Evolutionary conservation across 2,888 invertebrate genomes (phyloP).

Genomic region (Xestoiulus laeticollis): DNA sequence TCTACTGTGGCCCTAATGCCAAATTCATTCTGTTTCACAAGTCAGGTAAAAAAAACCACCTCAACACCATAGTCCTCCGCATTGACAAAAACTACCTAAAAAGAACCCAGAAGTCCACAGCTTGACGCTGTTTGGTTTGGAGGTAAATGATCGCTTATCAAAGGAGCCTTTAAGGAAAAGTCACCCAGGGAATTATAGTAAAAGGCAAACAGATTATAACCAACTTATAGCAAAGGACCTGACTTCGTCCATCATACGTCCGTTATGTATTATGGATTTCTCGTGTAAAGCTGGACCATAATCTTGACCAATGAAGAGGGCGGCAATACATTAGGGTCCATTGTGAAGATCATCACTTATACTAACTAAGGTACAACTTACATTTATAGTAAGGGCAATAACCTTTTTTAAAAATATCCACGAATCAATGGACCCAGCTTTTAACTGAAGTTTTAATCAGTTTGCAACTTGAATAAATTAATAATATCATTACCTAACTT

Average conservation of each 20-base stretch:
- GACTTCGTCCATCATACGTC: background rate
- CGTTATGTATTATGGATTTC: slow-evolving; percentile 24
- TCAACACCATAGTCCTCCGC: background rate
- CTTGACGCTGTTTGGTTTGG: background rate
- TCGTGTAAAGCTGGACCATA: background rate
- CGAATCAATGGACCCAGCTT: background rate
- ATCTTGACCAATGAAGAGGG: slow-evolving; percentile 39
- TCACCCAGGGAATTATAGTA: slow-evolving; percentile 5
- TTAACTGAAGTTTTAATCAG: background rate
- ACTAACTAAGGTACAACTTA: background rate
- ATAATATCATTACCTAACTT: too few relatives aligned
- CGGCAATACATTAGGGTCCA: background rate
- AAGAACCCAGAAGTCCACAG: slow-evolving; percentile 19
- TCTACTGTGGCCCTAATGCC: background rate
- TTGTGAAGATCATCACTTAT: background rate
- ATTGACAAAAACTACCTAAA: background rate
- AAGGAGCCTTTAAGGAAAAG: background rate
- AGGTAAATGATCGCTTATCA: slow-evolving; percentile 39
- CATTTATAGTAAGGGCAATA: background rate
- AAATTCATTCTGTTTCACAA: background rate
- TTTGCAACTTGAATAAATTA: background rate
- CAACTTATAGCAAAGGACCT: background rate
- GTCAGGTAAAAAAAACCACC: slow-evolving; percentile 3
- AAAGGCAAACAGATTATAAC: slow-evolving; percentile 27
- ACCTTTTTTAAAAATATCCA: background rate